Percentiles rank a stretch among this genome's conserved stretches.
These are phyloP conservation scores for Australoheros scitulus DNA, from an alignment of 2,113 vertebrate genomes.

Conservation along the genomic window DNA sequence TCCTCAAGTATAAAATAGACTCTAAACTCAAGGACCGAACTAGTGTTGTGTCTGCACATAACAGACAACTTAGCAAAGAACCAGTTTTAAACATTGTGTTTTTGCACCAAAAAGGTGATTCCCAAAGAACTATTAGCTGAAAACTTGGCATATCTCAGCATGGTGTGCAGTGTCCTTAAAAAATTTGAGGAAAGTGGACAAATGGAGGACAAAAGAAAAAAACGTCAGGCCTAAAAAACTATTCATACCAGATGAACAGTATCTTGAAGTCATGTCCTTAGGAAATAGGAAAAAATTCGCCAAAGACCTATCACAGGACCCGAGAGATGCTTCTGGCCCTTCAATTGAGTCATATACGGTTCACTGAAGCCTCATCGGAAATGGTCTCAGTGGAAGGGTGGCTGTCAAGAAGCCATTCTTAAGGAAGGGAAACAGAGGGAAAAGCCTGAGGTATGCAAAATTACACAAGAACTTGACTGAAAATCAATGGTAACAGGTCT, in stretches of 20 bases:
- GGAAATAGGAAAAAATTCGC: background rate
- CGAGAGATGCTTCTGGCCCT: background rate
- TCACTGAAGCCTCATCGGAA: background rate
- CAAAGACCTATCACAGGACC: background rate
- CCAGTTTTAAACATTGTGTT: too few species aligned
- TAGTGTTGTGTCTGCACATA: background rate
- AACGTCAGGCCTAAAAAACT: background rate
- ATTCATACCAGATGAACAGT: background rate
- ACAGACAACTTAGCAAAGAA: background rate
- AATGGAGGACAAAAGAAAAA: background rate
- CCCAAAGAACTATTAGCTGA: background rate
- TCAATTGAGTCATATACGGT: background rate
- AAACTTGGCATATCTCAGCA: background rate
- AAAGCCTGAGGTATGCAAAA: background rate
- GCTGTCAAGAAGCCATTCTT: background rate
- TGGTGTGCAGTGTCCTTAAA: background rate
- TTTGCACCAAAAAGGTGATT: too few species aligned
- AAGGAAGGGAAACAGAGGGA: background rate
- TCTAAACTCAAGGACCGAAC: background rate
- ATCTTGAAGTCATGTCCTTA: background rate
- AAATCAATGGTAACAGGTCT: background rate
- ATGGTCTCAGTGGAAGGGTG: background rate
- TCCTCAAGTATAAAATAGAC: background rate
- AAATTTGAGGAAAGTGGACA: background rate
- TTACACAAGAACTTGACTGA: background rate